Evolutionary conservation across 64 coral and sea anemone genomes (phyloP).

Genomic region (Hydrozoanthus tunicans): DNA sequence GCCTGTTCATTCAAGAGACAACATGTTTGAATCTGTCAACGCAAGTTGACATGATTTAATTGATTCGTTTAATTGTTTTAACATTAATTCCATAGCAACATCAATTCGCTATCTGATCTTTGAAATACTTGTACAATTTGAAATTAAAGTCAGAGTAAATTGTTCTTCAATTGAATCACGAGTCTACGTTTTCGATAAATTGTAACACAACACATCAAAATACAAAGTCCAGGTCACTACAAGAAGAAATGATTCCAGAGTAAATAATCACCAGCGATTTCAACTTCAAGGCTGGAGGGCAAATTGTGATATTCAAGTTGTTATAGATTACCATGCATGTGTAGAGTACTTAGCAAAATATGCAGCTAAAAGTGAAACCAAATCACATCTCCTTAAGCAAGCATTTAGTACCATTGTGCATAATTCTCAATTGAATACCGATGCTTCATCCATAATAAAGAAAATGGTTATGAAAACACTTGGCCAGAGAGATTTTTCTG

Average conservation of each 20-base stretch:
- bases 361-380: slow-evolving; percentile 27
- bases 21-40: too few species aligned
- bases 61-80: too few species aligned
- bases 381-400: not conserved
- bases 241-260: slow-evolving; percentile 49
- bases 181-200: too few species aligned
- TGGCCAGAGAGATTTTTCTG: slow-evolving; percentile 23
- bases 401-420: slow-evolving; percentile 28
- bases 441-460: not conserved
- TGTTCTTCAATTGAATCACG: too few species aligned
- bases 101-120: too few species aligned
- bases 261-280: slow-evolving; percentile 41
- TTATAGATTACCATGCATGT: slow-evolving; percentile 48
- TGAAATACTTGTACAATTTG: too few species aligned
- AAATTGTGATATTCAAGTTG: slow-evolving; percentile 48
- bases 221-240: slow-evolving; percentile 43
- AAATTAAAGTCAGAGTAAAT: too few species aligned
- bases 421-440: not conserved
- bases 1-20: slow-evolving; percentile 18
- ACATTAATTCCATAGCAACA: too few species aligned
- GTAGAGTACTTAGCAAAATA: slow-evolving; percentile 34
- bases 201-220: slow-evolving; percentile 32
- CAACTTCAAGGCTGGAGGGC: slow-evolving; percentile 22
- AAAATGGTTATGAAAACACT: slow-evolving; percentile 8
- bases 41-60: too few species aligned